phyloP scores from a whole-genome alignment of 2,797 vertebrate species.

The Falco naumanni region DNA sequence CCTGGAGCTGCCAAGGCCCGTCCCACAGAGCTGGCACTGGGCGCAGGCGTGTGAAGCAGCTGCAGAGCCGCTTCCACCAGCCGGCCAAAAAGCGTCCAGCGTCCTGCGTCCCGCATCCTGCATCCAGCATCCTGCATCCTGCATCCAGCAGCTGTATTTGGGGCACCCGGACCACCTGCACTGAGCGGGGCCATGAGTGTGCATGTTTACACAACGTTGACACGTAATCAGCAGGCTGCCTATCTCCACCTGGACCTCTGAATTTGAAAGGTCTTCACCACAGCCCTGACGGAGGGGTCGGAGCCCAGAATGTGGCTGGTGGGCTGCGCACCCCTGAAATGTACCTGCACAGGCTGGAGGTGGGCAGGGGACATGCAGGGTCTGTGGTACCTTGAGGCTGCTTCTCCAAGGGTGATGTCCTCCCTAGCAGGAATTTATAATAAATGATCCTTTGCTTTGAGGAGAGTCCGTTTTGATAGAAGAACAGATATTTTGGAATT shows the following conservation, averaged over 20 bases:
- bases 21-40: not conserved
- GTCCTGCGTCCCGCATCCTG: not conserved
- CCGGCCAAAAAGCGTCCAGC: not conserved
- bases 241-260: not conserved
- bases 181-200: no score
- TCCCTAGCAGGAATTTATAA: not conserved
- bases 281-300: not conserved
- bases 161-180: not conserved
- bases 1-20: rapidly evolving
- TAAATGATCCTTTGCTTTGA: not conserved
- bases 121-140: not conserved
- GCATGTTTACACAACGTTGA: no score
- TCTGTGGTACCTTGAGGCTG: not conserved
- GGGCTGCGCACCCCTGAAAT: not conserved
- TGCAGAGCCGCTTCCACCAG: not conserved
- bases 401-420: not conserved
- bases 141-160: not conserved
- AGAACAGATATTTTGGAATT: not conserved
- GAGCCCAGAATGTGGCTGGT: rapidly evolving
- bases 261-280: not conserved
- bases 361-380: not conserved
- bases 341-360: not conserved
- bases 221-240: no score
- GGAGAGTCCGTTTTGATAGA: not conserved
- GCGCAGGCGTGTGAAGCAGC: not conserved